Conservation (phyloP, 2,888 invertebrate genomes). For the Enchytraeus crypticus region DNA sequence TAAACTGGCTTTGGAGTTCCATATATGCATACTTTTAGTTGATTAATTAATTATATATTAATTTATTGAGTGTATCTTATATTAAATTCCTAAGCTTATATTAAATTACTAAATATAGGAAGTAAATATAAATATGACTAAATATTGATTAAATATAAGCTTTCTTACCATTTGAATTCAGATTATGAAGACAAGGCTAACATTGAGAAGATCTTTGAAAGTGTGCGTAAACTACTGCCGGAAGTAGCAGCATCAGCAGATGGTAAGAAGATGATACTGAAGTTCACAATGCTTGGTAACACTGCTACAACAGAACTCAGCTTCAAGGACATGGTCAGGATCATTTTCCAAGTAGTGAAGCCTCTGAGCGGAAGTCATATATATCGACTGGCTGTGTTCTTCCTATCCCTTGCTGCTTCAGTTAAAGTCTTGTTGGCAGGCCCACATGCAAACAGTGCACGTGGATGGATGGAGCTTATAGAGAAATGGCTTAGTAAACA, state of each 20-base stretch:
- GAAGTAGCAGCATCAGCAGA: background rate
- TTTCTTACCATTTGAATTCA: no score
- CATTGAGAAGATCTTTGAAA: background rate
- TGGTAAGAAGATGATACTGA: constrained; percentile 11
- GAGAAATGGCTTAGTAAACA: constrained; percentile 19
- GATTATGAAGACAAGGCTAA: constrained; percentile 9
- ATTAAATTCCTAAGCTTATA: no score
- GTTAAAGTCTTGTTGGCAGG: background rate
- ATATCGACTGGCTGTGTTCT: constrained; percentile 12
- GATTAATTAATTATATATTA: no score
- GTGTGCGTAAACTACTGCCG: constrained; percentile 2
- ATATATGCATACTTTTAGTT: no score
- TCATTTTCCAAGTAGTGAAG: constrained; percentile 20
- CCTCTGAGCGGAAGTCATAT: constrained; percentile 6
- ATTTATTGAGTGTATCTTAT: no score
- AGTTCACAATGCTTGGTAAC: constrained; percentile 5
- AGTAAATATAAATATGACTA: no score
- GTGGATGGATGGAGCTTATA: constrained; percentile 7
- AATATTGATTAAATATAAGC: no score
- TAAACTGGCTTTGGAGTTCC: no score
- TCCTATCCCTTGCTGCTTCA: constrained; percentile 13
- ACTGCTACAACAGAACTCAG: constrained; percentile 14
- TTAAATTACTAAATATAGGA: no score
- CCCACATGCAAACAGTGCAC: background rate
- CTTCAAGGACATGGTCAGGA: constrained; percentile 19